Base-by-base conservation (phyloP, 2,888 invertebrate genomes). In the Neoaliturus tenellus region DNA sequence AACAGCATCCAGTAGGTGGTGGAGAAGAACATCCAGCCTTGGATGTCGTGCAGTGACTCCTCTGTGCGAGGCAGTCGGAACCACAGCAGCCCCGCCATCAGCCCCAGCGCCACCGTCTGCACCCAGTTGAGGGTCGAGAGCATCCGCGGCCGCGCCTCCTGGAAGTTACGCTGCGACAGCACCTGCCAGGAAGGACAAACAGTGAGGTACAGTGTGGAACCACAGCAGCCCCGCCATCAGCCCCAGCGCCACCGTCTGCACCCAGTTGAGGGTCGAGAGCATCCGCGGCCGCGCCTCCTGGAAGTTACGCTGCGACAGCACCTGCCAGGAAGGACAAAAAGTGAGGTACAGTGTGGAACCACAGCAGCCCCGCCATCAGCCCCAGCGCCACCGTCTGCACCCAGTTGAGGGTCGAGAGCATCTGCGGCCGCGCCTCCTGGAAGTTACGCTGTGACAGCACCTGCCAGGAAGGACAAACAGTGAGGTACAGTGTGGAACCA, bases 21-120 rank as follows among this genome's bases (percentile, higher is more conserved):
- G 84, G 95, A 95, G 90, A 96, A 96, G 90, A 96, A 96, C 94
- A 96, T 94, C 95, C 95, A 95, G 71, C 96, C 96, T 90, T 95
- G 95, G 85, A 96, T 93, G 90, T 96, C 96, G 87, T 95, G 94
- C 82, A 96, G 91, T 14, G 94, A 93, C 87, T 94, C 94, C 89
- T 96, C 96, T 51, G 93, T 93, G 84, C 96, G 91, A n/a, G 95
- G 94, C 88, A 96, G 91, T 89, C 95, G 94, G 89, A 95, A 95
- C 96, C 96, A 96, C 78, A 96, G 92, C 35, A 95, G 92, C 14
- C 96, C 96, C 0, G 95, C 94, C 90, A 96, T 92, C 85, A 95
- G 88, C 0, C 95, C 95, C 86, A 96, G 89, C 12, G 94, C 94
- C 86, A 95, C 92, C 1, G 95, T 95, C 90, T 96, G 96, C 83